Conservation (phyloP, 2,113 vertebrate genomes). For the Gracilinanus agilis region DNA sequence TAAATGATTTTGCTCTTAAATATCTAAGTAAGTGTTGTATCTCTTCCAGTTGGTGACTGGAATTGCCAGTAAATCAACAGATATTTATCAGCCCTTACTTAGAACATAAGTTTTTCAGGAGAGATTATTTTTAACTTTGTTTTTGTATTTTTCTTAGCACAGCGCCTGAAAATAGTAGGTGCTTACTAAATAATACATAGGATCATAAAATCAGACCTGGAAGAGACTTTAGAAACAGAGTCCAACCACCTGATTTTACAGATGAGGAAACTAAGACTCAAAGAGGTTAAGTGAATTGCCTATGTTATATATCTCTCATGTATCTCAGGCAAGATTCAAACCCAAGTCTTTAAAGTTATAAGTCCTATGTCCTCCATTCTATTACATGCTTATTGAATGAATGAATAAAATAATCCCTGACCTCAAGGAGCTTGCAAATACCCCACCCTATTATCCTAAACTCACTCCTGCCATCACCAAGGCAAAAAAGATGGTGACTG, state of each 20-base stretch:
- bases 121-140: background rate
- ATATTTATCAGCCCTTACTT: background rate
- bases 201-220: background rate
- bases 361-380: background rate
- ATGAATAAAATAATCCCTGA: background rate
- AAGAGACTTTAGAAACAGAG: background rate
- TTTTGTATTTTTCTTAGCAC: background rate
- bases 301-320: conserved; percentile 9
- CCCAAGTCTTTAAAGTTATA: background rate
- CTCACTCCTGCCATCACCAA: background rate
- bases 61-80: background rate
- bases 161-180: background rate
- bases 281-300: background rate
- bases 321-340: conserved; percentile 1
- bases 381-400: background rate
- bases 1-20: background rate
- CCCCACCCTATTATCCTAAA: background rate
- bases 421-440: background rate
- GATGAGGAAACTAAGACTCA: conserved; percentile 6
- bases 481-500: background rate
- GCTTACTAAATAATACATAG: background rate
- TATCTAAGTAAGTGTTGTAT: background rate
- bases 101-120: background rate
- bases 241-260: background rate
- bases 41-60: background rate